phyloP scores from a whole-genome alignment of 1,140 invertebrate species.

The Panagrolaimus sp. region DNA sequence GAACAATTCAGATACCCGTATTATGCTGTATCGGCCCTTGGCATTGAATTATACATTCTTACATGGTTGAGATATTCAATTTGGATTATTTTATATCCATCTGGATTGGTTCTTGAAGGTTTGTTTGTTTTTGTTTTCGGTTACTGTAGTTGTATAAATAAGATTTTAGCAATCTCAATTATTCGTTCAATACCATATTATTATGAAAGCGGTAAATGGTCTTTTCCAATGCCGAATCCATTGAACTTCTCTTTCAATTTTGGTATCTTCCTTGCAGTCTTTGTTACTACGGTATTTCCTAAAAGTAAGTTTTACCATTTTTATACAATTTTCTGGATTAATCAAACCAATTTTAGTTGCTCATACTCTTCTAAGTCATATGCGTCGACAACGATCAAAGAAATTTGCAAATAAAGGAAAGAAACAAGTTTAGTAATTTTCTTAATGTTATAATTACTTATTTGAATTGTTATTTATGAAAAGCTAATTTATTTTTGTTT shows the following conservation, averaged over 20 bases:
- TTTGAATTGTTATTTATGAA: too few species aligned
- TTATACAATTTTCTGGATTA: background rate
- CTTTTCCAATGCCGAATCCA: slow-evolving; percentile 19
- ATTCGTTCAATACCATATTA: slow-evolving; percentile 26
- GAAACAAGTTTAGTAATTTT: background rate
- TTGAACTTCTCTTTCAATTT: slow-evolving; percentile 29
- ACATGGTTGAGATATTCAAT: slow-evolving; percentile 26
- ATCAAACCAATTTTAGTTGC: slow-evolving; percentile 19
- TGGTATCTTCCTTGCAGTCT: slow-evolving; percentile 23
- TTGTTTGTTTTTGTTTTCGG: background rate
- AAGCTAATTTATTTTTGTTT: too few species aligned
- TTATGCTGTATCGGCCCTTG: slow-evolving; percentile 21
- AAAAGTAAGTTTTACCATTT: slow-evolving; percentile 19
- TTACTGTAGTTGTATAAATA: background rate
- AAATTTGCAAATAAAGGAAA: slow-evolving; percentile 5
- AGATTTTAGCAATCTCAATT: slow-evolving; percentile 22
- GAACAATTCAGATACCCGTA: slow-evolving; percentile 30
- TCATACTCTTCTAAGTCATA: slow-evolving; percentile 21
- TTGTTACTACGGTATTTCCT: slow-evolving; percentile 20
- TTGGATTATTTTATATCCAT: slow-evolving; percentile 29
- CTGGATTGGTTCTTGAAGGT: slow-evolving; percentile 27
- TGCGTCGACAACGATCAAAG: slow-evolving; percentile 21
- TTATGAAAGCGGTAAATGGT: slow-evolving; percentile 15
- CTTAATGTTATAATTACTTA: too few species aligned
- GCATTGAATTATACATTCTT: slow-evolving; percentile 11